Percentiles rank a stretch among this genome's conserved stretches.
phyloP scores from a whole-genome alignment of 1,140 invertebrate species.

The Cherax destructor region DNA sequence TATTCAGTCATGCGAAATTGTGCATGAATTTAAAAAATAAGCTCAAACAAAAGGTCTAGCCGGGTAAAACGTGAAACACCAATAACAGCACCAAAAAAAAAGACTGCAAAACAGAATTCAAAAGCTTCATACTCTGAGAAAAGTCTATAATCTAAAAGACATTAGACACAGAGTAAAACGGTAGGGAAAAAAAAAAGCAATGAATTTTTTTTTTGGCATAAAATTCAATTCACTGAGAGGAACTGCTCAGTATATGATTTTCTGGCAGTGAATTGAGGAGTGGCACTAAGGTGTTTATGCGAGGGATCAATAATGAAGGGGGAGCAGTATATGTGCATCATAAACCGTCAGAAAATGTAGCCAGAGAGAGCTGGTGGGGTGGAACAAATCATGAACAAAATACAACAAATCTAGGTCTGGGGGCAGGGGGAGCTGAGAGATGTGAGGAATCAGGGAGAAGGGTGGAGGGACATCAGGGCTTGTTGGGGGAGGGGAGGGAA shows the following conservation, averaged over 20 bases:
- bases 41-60: neutral
- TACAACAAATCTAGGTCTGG: neutral
- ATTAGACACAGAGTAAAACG: constrained; percentile 22
- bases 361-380: neutral
- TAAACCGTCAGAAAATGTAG: neutral
- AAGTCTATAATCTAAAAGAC: constrained; percentile 13
- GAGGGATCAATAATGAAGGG: constrained; percentile 2
- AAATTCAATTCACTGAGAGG: neutral
- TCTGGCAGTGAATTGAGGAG: neutral
- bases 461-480: neutral
- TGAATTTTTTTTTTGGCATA: neutral
- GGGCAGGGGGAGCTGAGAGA: neutral
- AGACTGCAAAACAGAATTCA: neutral
- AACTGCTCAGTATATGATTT: constrained; percentile 8
- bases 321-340: neutral
- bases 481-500: neutral
- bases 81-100: constrained; percentile 20
- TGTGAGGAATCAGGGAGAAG: neutral
- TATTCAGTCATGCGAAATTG: constrained; percentile 23
- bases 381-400: neutral
- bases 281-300: neutral
- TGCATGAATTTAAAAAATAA: constrained; percentile 30
- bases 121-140: constrained; percentile 27
- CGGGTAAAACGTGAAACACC: constrained; percentile 6
- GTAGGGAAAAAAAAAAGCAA: neutral